Evolutionary conservation across 2,797 vertebrate genomes (phyloP).

Genomic region (Scolopax rusticola): DNA sequence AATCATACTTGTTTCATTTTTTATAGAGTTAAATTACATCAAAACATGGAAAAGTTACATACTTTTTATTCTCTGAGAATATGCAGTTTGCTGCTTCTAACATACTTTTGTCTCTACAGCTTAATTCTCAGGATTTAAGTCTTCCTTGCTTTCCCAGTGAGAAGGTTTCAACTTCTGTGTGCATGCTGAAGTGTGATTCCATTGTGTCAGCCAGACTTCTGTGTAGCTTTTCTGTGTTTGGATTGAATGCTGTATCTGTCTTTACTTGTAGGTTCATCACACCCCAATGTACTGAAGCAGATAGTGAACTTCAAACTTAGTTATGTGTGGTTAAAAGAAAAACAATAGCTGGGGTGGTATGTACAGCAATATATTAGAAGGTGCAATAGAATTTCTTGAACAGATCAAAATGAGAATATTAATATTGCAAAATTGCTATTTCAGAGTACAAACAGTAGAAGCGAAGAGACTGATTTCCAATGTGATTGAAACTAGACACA

Average conservation of each 20-base stretch:
- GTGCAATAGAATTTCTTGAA: neutral
- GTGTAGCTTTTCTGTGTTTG: neutral
- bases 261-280: neutral
- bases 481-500: neutral
- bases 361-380: neutral
- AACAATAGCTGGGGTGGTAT: neutral
- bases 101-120: neutral
- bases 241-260: neutral
- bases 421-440: neutral
- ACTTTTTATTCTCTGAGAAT: neutral
- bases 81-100: neutral
- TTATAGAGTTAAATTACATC: neutral
- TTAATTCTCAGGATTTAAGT: neutral
- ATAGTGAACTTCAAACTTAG: neutral
- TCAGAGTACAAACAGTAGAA: neutral
- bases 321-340: neutral
- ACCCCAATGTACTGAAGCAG: neutral
- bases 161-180: neutral
- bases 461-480: neutral
- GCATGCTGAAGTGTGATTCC: neutral
- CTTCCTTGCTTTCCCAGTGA: neutral
- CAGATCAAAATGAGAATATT: neutral
- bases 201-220: neutral
- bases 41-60: neutral
- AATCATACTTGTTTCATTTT: neutral